Evolutionary conservation across 2,888 invertebrate genomes (phyloP).

Genomic region (Trichogramma dendrolimi): DNA sequence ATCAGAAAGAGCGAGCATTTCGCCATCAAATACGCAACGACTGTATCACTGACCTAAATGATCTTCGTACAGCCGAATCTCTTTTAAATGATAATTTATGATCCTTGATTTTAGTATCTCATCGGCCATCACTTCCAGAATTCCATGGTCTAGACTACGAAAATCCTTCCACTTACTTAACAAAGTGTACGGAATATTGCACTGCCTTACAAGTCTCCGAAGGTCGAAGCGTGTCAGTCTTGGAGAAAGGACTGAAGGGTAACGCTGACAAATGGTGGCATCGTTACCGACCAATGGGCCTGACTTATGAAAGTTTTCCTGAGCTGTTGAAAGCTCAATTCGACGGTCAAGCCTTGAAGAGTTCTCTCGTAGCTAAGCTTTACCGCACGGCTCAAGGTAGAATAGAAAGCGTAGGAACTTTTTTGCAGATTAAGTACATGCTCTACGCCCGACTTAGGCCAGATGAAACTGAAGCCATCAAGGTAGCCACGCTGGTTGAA

Average conservation of each 20-base stretch:
- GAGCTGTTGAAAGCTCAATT: not conserved
- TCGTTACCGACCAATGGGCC: not conserved
- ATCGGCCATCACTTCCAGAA: no score
- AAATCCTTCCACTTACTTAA: not conserved
- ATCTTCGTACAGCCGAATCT: no score
- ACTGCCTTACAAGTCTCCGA: not conserved
- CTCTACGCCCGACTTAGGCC: not conserved
- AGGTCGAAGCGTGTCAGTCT: not conserved
- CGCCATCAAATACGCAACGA: no score
- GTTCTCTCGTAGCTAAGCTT: not conserved
- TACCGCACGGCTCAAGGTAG: conserved; percentile 13
- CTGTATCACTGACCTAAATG: no score
- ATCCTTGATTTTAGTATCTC: rapidly evolving
- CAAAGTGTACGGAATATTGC: not conserved
- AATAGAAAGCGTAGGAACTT: conserved; percentile 13
- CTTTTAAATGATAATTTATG: no score
- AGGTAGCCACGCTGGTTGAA: no score
- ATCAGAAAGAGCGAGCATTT: no score
- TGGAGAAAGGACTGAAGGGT: not conserved
- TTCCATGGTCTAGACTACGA: no score
- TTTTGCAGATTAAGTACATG: conserved; percentile 5
- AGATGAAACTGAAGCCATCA: no score
- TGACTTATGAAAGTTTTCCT: not conserved
- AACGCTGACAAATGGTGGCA: conserved; percentile 2
- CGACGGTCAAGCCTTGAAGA: not conserved